A percentile compares a stretch with the other conserved stretches of the same genome.
Evolutionary conservation across 2,797 vertebrate genomes (phyloP).

Genomic region (Pristis pectinata): DNA sequence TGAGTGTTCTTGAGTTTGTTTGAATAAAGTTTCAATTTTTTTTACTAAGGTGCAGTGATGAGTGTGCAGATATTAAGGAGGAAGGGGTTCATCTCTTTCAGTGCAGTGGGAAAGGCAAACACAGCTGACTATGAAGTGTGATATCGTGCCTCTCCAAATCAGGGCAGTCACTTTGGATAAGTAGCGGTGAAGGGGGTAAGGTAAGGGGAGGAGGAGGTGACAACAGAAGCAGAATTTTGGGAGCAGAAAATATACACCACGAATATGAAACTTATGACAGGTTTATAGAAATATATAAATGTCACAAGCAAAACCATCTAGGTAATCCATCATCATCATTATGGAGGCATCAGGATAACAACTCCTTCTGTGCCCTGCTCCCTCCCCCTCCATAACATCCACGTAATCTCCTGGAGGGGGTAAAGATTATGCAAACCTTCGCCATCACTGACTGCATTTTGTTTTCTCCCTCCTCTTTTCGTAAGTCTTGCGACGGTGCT

Average conservation of each 20-base stretch:
- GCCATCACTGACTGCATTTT: neutral
- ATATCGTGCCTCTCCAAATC: neutral
- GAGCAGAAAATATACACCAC: too few species aligned
- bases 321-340: too few species aligned
- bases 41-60: neutral
- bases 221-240: too few species aligned
- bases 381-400: too few species aligned
- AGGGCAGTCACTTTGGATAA: neutral
- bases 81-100: neutral
- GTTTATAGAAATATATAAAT: too few species aligned
- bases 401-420: neutral
- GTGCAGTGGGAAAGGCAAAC: neutral
- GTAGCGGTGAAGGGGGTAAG: neutral
- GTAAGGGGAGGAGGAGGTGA: too few species aligned
- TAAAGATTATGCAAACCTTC: neutral
- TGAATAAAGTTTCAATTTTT: neutral
- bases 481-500: neutral
- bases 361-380: too few species aligned
- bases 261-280: too few species aligned
- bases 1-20: neutral
- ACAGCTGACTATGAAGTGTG: neutral
- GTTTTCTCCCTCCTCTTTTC: neutral
- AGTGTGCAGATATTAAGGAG: neutral
- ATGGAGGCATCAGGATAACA: neutral
- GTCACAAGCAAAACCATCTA: too few species aligned